Base-by-base conservation (phyloP, 2,797 vertebrate species). In the Argya squamiceps region DNA sequence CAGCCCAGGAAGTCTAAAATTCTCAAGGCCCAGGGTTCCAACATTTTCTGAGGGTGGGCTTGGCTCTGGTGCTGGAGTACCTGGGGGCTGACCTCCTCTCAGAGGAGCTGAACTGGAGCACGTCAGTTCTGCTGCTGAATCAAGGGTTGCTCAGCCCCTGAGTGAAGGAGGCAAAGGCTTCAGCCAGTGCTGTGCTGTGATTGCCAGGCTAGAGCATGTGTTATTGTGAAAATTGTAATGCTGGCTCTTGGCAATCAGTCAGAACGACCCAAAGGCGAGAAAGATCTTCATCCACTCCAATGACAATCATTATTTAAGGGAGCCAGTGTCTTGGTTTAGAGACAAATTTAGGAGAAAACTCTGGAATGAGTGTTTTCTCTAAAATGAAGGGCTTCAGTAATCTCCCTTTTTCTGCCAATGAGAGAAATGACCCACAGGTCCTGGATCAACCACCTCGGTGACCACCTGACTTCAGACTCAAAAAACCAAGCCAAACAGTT, bases 31-130 rank as follows among this genome's bases (percentile, higher is more conserved):
- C 52, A n/a, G 30, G 52, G 19, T n/a, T 55, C 30, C 20, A n/a
- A 4, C 52, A 22, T 3, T 55, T 32, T 68, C 12, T 0, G 6
- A 11, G 10, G 5, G 14, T 0, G 1, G 62, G 27, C 23, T 29
- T 34, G 36, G 64, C 69, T 75, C 32, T 46, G 50, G 63, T 68
- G 67, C 65, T 59, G 82, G 26, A 41, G 30, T 26, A 39, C 8
- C 39, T 34, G 75, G 52, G 69, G 12, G 27, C 41, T 58, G 70
- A 63, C 21, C 58, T 63, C 15, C 47, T 44, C 34, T 34, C 6
- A 1, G 32, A 79, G 62, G 58, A 59, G 37, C 73, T 56, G 84
- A 64, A n/a, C 60, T 52, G 46, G 41, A 58, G 27, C 78, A 18
- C 26, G 43, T 62, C 2, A 0, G 37, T 32, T 30, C 52, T 58